Evolutionary conservation across 2,888 invertebrate species (phyloP), one percentile per base, ranked within the genome.

Genomic region (Lapara coniferarum): DNA sequence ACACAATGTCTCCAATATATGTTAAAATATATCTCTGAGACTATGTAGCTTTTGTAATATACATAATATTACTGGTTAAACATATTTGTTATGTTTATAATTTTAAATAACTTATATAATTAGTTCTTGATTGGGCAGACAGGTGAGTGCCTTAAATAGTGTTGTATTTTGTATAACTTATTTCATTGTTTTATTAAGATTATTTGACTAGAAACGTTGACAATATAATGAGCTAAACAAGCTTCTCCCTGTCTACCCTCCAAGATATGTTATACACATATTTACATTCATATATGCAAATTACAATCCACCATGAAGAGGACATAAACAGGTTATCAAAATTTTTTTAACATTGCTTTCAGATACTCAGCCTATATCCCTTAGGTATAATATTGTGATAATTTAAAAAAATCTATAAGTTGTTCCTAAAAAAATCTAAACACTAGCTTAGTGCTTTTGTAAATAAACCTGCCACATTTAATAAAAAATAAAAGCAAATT

Each of bases 71-170:
- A 49, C 13, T 37, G 12, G 19, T 37, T 66, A 53, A 53, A 53
- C 53, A 66, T 66, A 66, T 66, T 10, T 37, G 53, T 52, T 53
- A 66, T 53, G 66, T 66, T 49, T 37, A 19, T 52, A 19, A 46
- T 19, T 66, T 7, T 66, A 8, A 66, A 52, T 25, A 49, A 16
- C 25, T 30, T 53, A 44, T 37, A 44, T n/a, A 59, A 37, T 37
- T 37, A 37, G 8, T 59, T 37, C 63, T 19, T 46, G 13, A 19
- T 7, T 7, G 63, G 63, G 49, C 19, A 63, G 63, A 49, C 63
- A 19, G 19, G 5, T 37, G 37, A 37, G 16, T 19, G 12, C 16
- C 5, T 16, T 16, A 55, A 19, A 55, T 16, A n/a, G 52, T 53
- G 10, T 16, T 55, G 53, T 10, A 19, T 55, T 19, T 10, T 55